Percentiles rank a stretch among this genome's conserved stretches.
Conservation (phyloP, 2,113 vertebrate genomes). For the Poecile atricapillus region DNA sequence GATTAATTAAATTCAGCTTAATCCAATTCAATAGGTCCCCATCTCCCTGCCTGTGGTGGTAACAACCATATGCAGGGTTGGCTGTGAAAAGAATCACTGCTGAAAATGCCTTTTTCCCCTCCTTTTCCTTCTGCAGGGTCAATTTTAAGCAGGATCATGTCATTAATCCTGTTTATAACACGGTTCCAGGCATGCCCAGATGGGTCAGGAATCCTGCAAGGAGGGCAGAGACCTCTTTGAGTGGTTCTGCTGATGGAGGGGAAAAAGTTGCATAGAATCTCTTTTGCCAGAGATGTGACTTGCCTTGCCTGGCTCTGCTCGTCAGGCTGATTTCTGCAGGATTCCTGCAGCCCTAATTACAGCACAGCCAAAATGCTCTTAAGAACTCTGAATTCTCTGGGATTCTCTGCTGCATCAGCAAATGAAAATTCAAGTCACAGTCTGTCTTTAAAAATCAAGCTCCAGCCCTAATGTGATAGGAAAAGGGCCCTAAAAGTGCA, state of each 20-base stretch:
- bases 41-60: background rate
- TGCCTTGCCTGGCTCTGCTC: background rate
- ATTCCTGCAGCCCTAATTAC: background rate
- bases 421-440: background rate
- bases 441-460: background rate
- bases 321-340: conserved; percentile 10
- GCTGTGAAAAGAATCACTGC: background rate
- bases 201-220: background rate
- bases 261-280: background rate
- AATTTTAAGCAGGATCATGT: background rate
- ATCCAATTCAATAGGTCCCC: background rate
- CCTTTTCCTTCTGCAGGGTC: background rate
- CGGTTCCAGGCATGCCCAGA: background rate
- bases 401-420: background rate
- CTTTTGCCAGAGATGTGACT: background rate
- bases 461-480: background rate
- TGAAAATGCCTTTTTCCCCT: background rate
- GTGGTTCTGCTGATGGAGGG: background rate
- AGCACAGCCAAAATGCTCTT: background rate
- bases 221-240: background rate
- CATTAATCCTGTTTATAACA: background rate
- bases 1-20: background rate
- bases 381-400: background rate
- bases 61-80: background rate
- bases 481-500: background rate